phyloP scores from a whole-genome alignment of 2,797 vertebrate genomes.

The Lophotriccus pileatus region DNA sequence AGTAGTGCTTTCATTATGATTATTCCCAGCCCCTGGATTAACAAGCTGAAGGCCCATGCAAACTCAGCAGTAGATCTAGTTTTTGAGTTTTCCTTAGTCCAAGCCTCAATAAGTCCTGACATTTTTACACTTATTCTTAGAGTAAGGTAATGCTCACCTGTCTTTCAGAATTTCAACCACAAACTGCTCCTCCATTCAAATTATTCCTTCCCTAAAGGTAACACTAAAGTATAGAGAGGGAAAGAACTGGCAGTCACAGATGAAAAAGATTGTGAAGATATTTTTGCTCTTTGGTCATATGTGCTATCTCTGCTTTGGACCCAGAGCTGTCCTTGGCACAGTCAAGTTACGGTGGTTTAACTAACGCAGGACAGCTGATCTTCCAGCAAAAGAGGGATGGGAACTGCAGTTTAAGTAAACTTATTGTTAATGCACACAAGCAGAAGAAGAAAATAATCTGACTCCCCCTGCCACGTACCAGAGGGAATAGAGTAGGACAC shows the following conservation, averaged over 20 bases:
- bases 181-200: neutral
- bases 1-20: neutral
- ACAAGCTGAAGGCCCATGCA: neutral
- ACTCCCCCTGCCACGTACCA: neutral
- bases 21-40: neutral
- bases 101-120: neutral
- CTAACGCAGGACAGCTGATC: neutral
- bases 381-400: neutral
- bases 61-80: neutral
- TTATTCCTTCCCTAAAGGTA: neutral
- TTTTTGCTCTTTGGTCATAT: neutral
- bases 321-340: neutral
- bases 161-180: neutral
- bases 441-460: neutral
- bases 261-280: neutral
- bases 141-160: neutral
- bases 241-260: neutral
- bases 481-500: neutral
- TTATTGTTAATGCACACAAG: neutral
- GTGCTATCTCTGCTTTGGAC: neutral
- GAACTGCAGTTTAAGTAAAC: neutral
- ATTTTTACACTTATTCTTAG: neutral
- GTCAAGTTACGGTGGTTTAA: neutral
- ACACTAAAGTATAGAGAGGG: neutral
- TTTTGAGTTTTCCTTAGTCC: neutral